These are phyloP conservation scores for Drosophila anceps DNA, from an alignment of 2,888 invertebrate species.

Conservation along the genomic window DNA sequence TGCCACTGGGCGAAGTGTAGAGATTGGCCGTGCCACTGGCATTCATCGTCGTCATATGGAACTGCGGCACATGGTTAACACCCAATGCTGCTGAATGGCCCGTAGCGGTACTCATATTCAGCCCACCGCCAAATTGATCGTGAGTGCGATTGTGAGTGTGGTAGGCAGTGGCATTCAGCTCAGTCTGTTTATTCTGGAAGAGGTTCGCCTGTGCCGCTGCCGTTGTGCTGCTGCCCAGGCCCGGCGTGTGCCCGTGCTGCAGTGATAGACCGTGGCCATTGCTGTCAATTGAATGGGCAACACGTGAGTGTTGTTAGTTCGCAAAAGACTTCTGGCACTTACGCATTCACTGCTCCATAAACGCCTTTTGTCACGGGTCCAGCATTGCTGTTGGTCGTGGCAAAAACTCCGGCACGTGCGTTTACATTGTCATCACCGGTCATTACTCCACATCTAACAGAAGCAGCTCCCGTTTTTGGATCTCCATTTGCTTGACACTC, in stretches of 20 bases:
- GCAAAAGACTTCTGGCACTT: conserved; percentile 36
- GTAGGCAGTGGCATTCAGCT: conserved; percentile 69
- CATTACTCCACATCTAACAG: conserved; percentile 48
- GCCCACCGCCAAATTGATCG: conserved; percentile 74
- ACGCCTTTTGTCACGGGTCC: conserved; percentile 76
- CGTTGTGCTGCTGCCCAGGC: conserved; percentile 57
- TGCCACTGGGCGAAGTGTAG: conserved; percentile 67
- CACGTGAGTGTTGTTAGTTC: not conserved
- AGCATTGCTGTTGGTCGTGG: conserved; percentile 56
- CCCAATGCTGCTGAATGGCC: conserved; percentile 75
- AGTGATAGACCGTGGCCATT: conserved; percentile 73
- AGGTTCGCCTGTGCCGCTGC: conserved; percentile 66
- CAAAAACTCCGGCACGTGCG: conserved; percentile 73
- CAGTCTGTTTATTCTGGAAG: conserved; percentile 54
- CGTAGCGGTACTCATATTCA: conserved; percentile 60
- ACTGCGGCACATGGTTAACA: conserved; percentile 69
- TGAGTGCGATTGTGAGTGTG: conserved; percentile 68
- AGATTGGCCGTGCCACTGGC: conserved; percentile 74
- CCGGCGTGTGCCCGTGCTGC: conserved; percentile 68
- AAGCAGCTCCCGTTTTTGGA: conserved; percentile 66
- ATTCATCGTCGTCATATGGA: conserved; percentile 67
- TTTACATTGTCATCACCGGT: conserved; percentile 63
- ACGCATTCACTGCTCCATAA: conserved; percentile 73
- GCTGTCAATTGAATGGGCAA: conserved; percentile 51
- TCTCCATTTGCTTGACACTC: conserved; percentile 62